Percentiles rank a stretch among this genome's conserved stretches.
phyloP scores from a whole-genome alignment of 2,113 vertebrate species.

The Caloenas nicobarica region DNA sequence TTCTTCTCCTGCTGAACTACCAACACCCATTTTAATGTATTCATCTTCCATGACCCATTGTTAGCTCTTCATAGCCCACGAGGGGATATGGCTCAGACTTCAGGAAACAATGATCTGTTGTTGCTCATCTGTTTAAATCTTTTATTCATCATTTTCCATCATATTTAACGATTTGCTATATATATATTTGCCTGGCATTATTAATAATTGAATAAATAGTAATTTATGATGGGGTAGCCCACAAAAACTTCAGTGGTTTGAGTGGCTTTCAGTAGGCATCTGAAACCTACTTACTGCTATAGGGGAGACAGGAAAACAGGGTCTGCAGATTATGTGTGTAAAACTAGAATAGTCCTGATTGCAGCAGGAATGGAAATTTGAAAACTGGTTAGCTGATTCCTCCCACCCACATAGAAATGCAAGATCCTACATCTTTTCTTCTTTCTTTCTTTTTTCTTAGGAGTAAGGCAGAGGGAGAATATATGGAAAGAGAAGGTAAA shows the following conservation, averaged over 20 bases:
- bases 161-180: neutral
- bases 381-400: constrained; percentile 4
- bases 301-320: neutral
- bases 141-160: neutral
- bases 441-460: neutral
- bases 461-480: neutral
- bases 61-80: neutral
- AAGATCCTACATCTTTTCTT: neutral
- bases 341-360: neutral
- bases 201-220: neutral
- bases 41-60: neutral
- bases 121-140: constrained; percentile 1
- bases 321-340: neutral
- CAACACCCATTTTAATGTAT: neutral
- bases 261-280: neutral
- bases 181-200: neutral
- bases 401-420: neutral
- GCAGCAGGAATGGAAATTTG: neutral
- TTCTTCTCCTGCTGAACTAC: neutral
- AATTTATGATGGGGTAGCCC: neutral
- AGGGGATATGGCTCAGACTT: neutral
- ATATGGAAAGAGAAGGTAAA: neutral
- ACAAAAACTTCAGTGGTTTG: neutral
- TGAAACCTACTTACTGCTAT: neutral
- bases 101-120: constrained; percentile 12